Evolutionary conservation across 2,888 invertebrate genomes (phyloP).

Genomic region (Lochmaea crataegi): DNA sequence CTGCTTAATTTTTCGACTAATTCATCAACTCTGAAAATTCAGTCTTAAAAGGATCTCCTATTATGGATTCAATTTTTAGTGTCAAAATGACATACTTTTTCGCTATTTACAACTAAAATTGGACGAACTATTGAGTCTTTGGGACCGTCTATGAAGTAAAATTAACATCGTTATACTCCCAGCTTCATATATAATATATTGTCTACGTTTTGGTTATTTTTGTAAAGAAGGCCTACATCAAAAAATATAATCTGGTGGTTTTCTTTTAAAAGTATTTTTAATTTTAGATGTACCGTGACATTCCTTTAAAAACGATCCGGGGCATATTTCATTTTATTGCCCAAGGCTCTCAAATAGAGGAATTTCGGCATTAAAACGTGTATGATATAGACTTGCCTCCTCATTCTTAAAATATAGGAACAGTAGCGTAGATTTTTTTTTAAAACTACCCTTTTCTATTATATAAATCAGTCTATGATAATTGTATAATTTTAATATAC

Average conservation of each 20-base stretch:
- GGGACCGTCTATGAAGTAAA: too few species aligned
- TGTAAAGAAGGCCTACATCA: not conserved
- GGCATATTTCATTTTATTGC: conserved; percentile 14
- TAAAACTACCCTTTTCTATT: not conserved
- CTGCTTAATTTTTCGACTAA: too few species aligned
- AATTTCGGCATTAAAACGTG: conserved; percentile 9
- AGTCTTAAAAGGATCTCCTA: too few species aligned
- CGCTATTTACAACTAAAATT: too few species aligned
- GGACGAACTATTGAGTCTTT: too few species aligned
- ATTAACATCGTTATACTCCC: too few species aligned
- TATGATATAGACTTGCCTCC: conserved; percentile 8
- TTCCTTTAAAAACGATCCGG: conserved; percentile 1
- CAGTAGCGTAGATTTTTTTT: conserved; percentile 4
- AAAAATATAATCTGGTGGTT: conserved; percentile 1
- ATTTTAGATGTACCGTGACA: conserved; percentile 11
- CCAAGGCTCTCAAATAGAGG: conserved; percentile 2
- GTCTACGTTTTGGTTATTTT: not conserved
- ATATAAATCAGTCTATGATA: too few species aligned
- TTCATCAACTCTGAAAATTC: too few species aligned
- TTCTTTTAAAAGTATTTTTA: conserved; percentile 10
- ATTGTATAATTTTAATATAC: too few species aligned
- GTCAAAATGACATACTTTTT: too few species aligned
- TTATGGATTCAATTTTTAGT: too few species aligned
- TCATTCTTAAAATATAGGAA: not conserved
- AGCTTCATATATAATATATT: not conserved